Evolutionary conservation across 2,113 vertebrate genomes (phyloP).

Genomic region (Salminus brasiliensis): DNA sequence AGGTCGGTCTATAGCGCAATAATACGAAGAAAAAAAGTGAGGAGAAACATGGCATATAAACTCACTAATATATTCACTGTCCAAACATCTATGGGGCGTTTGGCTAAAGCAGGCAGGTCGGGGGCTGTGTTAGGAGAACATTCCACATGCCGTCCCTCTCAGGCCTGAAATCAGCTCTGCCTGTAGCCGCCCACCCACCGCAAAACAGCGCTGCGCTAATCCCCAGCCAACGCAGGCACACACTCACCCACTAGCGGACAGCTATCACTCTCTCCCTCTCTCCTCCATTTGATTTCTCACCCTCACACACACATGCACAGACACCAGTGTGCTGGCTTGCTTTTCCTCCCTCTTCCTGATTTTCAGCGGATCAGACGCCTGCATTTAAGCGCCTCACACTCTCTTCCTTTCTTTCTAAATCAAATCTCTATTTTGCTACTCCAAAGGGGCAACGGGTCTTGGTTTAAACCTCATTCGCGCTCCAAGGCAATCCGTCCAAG

Average conservation of each 20-base stretch:
- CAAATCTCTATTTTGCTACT: background rate
- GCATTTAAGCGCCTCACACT: background rate
- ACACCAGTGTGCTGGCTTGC: background rate
- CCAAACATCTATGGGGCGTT: background rate
- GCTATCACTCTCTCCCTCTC: background rate
- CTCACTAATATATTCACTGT: background rate
- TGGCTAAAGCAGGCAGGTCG: background rate
- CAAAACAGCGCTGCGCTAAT: background rate
- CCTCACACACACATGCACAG: background rate
- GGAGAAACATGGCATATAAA: background rate
- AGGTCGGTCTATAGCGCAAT: background rate
- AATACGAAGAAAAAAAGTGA: too few relatives aligned
- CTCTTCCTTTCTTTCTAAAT: background rate
- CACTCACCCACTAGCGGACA: conserved; percentile 1
- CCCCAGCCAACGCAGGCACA: background rate
- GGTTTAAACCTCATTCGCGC: background rate
- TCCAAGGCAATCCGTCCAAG: background rate
- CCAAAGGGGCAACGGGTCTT: background rate
- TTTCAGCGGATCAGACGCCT: background rate
- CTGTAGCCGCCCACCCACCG: background rate
- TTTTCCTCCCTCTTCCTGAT: background rate
- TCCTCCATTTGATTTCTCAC: background rate
- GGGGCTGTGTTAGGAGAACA: background rate
- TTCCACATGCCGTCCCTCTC: background rate
- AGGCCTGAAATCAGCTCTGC: conserved; percentile 5